These are phyloP conservation scores for Subanguina moxae DNA, from an alignment of 1,140 invertebrate species.

Conservation along the genomic window DNA sequence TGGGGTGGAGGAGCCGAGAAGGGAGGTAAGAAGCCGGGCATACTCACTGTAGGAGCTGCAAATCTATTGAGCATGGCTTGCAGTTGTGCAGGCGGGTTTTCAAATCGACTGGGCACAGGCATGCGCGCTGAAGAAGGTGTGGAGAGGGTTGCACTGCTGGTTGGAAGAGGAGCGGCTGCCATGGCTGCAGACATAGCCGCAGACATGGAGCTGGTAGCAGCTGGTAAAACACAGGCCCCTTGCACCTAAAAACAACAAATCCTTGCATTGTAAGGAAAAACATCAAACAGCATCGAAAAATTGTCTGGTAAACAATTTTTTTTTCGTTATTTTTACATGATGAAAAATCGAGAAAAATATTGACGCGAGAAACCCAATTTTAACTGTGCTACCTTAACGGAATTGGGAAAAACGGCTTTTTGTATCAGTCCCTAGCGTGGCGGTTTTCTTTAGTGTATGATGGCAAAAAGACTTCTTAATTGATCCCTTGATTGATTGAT, in stretches of 20 bases:
- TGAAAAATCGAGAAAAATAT: no score
- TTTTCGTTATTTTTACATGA: no score
- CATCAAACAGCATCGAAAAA: not conserved
- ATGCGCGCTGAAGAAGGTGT: not conserved
- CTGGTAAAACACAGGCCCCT: not conserved
- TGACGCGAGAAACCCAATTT: no score
- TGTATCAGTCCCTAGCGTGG: no score
- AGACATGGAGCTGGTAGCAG: not conserved
- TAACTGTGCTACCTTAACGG: no score
- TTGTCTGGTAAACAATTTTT: no score
- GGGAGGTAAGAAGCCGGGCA: slow-evolving; percentile 2
- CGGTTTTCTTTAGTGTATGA: no score
- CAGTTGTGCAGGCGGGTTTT: not conserved
- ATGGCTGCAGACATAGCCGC: slow-evolving; percentile 3
- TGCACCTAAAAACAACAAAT: slow-evolving; percentile 4
- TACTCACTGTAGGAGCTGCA: not conserved
- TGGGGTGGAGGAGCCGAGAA: not conserved
- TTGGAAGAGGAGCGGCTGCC: not conserved
- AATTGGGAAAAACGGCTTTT: no score
- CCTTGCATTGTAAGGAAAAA: no score
- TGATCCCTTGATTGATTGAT: no score
- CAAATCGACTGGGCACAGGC: not conserved
- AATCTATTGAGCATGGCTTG: not conserved
- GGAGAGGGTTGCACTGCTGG: not conserved
- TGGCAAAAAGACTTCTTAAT: no score